Evolutionary conservation across 2,888 invertebrate genomes (phyloP).

Genomic region (Cheilosia soror): DNA sequence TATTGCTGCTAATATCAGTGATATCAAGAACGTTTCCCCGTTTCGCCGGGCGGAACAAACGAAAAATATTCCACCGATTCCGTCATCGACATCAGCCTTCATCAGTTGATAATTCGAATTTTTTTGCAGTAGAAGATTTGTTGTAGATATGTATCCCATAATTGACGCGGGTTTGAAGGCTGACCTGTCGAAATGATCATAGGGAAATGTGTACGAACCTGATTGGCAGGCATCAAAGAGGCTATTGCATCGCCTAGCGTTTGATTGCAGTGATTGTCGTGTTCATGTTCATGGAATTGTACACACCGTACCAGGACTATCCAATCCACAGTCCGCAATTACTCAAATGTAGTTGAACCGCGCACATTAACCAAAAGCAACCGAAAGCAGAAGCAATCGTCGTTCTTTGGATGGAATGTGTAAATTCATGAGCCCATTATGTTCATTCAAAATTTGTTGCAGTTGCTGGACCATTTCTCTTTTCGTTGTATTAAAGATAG

Average conservation of each 20-base stretch:
- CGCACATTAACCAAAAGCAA: conserved; percentile 7
- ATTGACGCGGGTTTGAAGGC: conserved; percentile 25
- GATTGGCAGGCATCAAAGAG: conserved; percentile 43
- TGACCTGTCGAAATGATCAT: conserved; percentile 32
- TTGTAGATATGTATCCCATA: conserved; percentile 39
- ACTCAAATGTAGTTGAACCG: conserved; percentile 10
- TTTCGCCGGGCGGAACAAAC: too few relatives aligned
- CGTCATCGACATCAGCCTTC: too few relatives aligned
- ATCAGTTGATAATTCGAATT: too few relatives aligned
- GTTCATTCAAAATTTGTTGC: too few relatives aligned
- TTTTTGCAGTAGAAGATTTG: too few relatives aligned
- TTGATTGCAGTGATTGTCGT: conserved; percentile 17
- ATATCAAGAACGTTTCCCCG: too few relatives aligned
- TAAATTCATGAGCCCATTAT: too few relatives aligned
- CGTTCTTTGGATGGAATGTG: conserved; percentile 15
- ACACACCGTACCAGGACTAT: background rate
- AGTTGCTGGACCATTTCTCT: too few relatives aligned
- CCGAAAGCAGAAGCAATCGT: conserved; percentile 9
- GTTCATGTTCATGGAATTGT: conserved; percentile 13
- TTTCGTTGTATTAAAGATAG: too few relatives aligned
- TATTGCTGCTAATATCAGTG: too few relatives aligned
- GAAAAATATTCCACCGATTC: too few relatives aligned
- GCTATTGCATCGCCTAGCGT: conserved; percentile 36
- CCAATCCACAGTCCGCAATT: conserved; percentile 31
- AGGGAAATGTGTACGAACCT: conserved; percentile 45